A percentile compares a stretch with the other conserved stretches of the same genome.
Evolutionary conservation across 2,113 vertebrate species (phyloP).

Genomic region (Aptenodytes patagonicus): DNA sequence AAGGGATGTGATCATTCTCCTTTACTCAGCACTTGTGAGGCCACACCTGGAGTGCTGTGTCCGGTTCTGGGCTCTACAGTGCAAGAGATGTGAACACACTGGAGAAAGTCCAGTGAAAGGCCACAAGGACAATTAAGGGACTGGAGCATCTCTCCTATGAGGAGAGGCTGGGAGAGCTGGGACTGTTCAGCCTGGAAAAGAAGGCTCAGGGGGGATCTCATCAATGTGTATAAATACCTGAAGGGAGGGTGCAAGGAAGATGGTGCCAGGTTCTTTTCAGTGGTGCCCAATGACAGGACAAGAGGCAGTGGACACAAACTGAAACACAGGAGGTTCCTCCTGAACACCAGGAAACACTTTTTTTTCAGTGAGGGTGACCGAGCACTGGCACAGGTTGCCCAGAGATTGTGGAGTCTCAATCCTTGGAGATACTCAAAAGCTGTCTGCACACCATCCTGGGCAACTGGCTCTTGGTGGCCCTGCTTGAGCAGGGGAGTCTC

Average conservation of each 20-base stretch:
- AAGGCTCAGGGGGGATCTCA: not conserved
- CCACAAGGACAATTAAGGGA: not conserved
- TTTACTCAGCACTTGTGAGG: not conserved
- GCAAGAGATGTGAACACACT: not conserved
- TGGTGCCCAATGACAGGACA: not conserved
- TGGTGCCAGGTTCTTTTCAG: not conserved
- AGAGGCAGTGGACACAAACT: not conserved
- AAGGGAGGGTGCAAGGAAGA: not conserved
- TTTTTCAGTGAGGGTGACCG: not conserved
- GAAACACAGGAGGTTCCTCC: not conserved
- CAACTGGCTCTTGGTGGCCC: not conserved
- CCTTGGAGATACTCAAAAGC: not conserved
- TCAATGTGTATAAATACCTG: not conserved
- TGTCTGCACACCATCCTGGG: not conserved
- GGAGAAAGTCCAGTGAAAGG: not conserved
- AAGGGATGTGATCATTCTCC: not conserved
- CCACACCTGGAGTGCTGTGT: not conserved
- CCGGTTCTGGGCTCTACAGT: not conserved
- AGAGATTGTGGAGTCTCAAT: not conserved
- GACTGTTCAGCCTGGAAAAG: not conserved
- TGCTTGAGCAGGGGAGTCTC: not conserved
- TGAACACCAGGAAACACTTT: not conserved
- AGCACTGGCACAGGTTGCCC: not conserved
- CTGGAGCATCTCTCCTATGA: not conserved
- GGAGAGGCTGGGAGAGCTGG: not conserved